phyloP scores from a whole-genome alignment of 2,113 vertebrate genomes.

The Sialia sialis region DNA sequence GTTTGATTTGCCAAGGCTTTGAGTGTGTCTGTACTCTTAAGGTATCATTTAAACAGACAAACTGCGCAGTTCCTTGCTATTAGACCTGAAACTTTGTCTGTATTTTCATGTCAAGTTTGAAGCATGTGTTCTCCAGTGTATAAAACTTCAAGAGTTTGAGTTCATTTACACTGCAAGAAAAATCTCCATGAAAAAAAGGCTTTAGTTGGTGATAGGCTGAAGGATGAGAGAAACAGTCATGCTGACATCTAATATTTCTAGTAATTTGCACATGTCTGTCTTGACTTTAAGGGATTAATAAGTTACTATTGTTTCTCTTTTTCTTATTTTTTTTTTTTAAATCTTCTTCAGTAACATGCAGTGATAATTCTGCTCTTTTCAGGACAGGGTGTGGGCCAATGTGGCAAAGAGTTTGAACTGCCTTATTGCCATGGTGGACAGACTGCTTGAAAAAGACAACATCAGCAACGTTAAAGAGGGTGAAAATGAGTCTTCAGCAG shows the following conservation, averaged over 20 bases:
- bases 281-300: neutral
- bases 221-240: neutral
- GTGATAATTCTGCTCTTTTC: conserved; percentile 73
- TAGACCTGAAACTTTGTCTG: neutral
- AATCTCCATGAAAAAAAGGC: neutral
- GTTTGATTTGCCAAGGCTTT: neutral
- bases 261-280: neutral
- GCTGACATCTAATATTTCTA: neutral
- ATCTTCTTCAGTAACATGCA: neutral
- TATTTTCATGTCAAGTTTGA: neutral
- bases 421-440: conserved; percentile 92
- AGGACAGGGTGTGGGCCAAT: conserved; percentile 95
- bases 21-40: neutral
- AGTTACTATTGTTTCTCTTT: neutral
- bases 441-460: conserved; percentile 82
- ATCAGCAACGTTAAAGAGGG: neutral
- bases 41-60: neutral
- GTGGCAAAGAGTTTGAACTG: conserved; percentile 95
- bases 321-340: neutral
- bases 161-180: neutral
- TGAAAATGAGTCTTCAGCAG: conserved; percentile 67
- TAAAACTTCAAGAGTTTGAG: neutral
- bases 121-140: neutral
- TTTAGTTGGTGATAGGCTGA: neutral
- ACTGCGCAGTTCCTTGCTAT: neutral